Evolutionary conservation across 2,113 vertebrate species (phyloP).

Genomic region (Verasper variegatus): DNA sequence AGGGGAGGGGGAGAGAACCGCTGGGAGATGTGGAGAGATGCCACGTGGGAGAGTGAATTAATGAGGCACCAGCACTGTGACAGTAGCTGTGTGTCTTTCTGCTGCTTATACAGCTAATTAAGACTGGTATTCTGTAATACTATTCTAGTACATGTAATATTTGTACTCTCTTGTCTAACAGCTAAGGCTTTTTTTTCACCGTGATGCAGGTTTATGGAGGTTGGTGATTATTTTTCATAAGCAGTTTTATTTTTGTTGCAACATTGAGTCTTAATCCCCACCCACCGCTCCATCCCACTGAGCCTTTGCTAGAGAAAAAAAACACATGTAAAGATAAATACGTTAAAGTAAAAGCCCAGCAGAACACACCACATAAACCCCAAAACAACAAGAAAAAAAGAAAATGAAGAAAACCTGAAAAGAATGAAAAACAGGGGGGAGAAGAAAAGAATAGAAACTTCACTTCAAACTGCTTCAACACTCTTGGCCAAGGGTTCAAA

Average conservation of each 20-base stretch:
- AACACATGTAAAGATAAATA: not conserved
- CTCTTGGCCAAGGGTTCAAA: no score
- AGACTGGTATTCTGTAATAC: not conserved
- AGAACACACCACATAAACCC: not conserved
- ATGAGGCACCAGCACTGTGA: conserved; percentile 62
- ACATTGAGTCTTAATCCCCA: not conserved
- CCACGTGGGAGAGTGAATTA: conserved; percentile 76
- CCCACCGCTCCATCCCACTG: no score
- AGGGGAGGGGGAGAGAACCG: not conserved
- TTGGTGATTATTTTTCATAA: not conserved
- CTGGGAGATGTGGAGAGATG: conserved; percentile 54
- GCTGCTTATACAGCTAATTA: conserved; percentile 16
- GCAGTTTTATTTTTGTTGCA: no score
- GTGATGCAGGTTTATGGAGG: conserved; percentile 1
- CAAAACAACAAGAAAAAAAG: not conserved
- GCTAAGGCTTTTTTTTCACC: not conserved
- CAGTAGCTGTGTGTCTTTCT: conserved; percentile 56
- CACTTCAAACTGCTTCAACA: no score
- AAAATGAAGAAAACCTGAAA: not conserved
- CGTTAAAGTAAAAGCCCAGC: not conserved
- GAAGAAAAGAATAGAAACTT: no score
- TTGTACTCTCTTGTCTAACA: not conserved
- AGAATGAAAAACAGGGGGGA: no score
- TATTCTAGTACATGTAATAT: no score
- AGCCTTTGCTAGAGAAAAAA: not conserved